Evolutionary conservation across 2,797 vertebrate genomes (phyloP).

Genomic region (Notamacropus eugenii): DNA sequence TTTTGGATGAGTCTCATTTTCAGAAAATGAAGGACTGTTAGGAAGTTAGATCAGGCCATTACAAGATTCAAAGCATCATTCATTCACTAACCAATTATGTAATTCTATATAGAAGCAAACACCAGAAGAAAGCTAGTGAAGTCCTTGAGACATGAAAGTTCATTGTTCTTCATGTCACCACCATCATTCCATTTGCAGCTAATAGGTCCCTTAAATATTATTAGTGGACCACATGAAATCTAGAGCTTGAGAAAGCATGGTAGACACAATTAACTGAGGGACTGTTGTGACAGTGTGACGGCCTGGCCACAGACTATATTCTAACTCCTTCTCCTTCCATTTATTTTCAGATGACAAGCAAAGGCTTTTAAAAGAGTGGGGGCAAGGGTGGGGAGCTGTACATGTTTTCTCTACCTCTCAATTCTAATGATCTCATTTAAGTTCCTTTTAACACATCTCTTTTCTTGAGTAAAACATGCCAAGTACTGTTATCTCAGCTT

Average conservation of each 20-base stretch:
- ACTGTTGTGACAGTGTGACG: conserved; percentile 29
- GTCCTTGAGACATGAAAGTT: conserved; percentile 40
- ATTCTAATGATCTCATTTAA: conserved; percentile 38
- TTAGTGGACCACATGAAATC: conserved; percentile 47
- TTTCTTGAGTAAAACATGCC: conserved; percentile 21
- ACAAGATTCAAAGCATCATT: conserved; percentile 58
- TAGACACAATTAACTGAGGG: conserved; percentile 19
- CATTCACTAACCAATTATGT: conserved; percentile 61
- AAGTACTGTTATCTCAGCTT: neutral
- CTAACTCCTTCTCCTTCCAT: conserved; percentile 42
- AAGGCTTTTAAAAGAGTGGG: neutral
- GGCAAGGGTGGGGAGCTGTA: neutral
- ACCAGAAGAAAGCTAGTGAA: conserved; percentile 47
- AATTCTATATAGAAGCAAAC: conserved; percentile 62
- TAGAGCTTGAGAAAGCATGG: conserved; percentile 51
- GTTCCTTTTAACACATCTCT: conserved; percentile 50
- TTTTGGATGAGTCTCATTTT: conserved; percentile 69
- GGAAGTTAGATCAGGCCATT: conserved; percentile 61
- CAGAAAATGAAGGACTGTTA: conserved; percentile 64
- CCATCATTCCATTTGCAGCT: conserved; percentile 39
- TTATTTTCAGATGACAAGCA: conserved; percentile 44
- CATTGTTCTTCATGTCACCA: conserved; percentile 20
- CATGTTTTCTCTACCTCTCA: conserved; percentile 42
- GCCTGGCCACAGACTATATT: conserved; percentile 29
- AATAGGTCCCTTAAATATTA: conserved; percentile 53